Evolutionary conservation across 1,140 invertebrate species (phyloP).

Genomic region (Magallana gigas): DNA sequence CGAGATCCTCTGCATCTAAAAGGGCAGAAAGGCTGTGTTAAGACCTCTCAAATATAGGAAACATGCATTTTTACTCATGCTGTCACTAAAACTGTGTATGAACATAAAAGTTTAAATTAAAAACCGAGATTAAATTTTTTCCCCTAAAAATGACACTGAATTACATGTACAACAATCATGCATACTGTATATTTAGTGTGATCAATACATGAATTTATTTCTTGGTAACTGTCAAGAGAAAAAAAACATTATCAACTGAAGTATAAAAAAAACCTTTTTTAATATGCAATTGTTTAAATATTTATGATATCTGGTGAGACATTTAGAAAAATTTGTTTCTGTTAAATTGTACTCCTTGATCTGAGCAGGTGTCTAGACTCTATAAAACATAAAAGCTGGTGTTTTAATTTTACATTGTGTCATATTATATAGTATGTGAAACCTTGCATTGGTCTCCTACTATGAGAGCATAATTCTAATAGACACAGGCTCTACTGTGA

Average conservation of each 20-base stretch:
- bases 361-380: too few relatives aligned
- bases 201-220: too few relatives aligned
- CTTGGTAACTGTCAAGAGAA: not conserved
- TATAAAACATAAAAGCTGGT: too few relatives aligned
- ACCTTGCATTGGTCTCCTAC: too few relatives aligned
- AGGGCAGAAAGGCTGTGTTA: slow-evolving; percentile 34
- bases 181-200: not conserved
- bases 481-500: slow-evolving; percentile 5
- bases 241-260: not conserved
- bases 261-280: not conserved
- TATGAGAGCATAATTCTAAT: not conserved
- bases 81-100: not conserved
- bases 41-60: slow-evolving; percentile 2
- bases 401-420: not conserved
- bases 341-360: too few relatives aligned
- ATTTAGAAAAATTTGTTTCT: too few relatives aligned
- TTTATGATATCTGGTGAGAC: not conserved
- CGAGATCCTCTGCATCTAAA: slow-evolving; percentile 52
- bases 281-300: not conserved
- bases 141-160: not conserved
- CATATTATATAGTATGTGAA: not conserved
- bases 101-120: slow-evolving; percentile 7
- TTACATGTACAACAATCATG: not conserved
- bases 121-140: not conserved
- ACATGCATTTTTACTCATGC: slow-evolving; percentile 33